These are phyloP conservation scores for Drosophila sucinea DNA, from an alignment of 1,140 invertebrate genomes.

Conservation along the genomic window DNA sequence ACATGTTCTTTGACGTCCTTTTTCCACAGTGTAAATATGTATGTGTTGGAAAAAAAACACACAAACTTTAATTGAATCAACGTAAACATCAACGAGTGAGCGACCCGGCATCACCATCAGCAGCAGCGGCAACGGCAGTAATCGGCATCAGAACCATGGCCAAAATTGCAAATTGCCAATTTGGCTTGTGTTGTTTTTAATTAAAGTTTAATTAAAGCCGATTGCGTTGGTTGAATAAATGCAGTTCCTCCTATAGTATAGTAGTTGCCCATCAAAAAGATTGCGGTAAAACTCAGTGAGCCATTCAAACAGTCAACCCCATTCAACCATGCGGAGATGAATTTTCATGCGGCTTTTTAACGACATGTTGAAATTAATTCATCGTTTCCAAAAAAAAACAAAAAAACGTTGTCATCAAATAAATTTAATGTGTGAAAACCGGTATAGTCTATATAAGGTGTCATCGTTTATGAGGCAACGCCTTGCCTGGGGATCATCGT, in stretches of 20 bases:
- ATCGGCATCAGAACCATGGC: constrained; percentile 11
- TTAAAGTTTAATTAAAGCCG: constrained; percentile 77
- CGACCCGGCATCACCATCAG: constrained; percentile 10
- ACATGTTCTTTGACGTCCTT: neutral
- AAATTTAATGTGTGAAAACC: constrained; percentile 44
- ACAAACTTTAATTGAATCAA: constrained; percentile 75
- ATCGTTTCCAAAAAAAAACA: constrained; percentile 6
- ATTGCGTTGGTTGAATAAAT: constrained; percentile 50
- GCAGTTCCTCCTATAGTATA: neutral
- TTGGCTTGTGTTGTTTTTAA: constrained; percentile 73
- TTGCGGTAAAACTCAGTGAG: constrained; percentile 19
- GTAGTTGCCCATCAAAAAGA: constrained; percentile 2
- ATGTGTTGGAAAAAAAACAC: constrained; percentile 42
- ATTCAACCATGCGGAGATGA: neutral
- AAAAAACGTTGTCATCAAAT: constrained; percentile 1
- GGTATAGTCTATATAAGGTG: constrained; percentile 43
- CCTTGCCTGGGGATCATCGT: neutral
- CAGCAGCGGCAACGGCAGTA: neutral
- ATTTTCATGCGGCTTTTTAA: constrained; percentile 41
- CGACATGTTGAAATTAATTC: constrained; percentile 55
- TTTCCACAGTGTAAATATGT: neutral
- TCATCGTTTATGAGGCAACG: neutral
- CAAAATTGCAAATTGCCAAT: constrained; percentile 68
- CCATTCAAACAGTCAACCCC: neutral
- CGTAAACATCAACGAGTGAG: constrained; percentile 54